Evolutionary conservation across 2,888 invertebrate species (phyloP), one percentile per base, ranked within the genome.

Genomic region (Hypselothyrea guttata): DNA sequence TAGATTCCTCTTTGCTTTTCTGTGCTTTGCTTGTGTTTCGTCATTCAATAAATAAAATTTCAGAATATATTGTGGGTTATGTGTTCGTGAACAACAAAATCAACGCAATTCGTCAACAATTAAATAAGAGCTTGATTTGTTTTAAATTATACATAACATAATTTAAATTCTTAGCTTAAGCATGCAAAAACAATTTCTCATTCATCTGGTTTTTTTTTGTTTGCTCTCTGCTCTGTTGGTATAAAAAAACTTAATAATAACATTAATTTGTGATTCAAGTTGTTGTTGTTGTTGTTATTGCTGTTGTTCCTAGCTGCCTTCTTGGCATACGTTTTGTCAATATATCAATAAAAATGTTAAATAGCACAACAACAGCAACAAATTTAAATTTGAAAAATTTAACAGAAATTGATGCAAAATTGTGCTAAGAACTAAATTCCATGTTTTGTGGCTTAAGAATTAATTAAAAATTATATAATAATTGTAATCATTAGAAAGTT

Each of bases 261-360:
- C 28, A 47, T 34, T 54, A 15, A 22, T 37, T 30, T 30, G 16
- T n/a, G 18, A n/a, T n/a, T 38, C 11, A 9, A 38, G 37, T n/a
- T 38, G 37, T 16, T 37, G 2, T 38, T 35, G 42, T 37, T 47
- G 28, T 37, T 52, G 18, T 33, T 28, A n/a, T 28, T 34, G 42
- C 52, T 68, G 15, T 37, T 51, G 38, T 57, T 37, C 64, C 15
- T 53, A 37, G 51, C 51, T 55, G 71, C 71, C 71, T 71, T 71
- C 71, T 35, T 71, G 75, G 75, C 71, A 18, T 56, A 58, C 48
- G 41, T 56, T 37, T 72, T 68, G 69, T 70, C 70, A 73, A 54
- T 70, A 56, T n/a, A n/a, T n/a, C 18, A 70, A 53, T 70, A 68
- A 70, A 70, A 68, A 46, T 22, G 22, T 2, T 2, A 22, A 22